Conservation (phyloP, 1,140 invertebrate genomes). For the Telenomus remus region DNA sequence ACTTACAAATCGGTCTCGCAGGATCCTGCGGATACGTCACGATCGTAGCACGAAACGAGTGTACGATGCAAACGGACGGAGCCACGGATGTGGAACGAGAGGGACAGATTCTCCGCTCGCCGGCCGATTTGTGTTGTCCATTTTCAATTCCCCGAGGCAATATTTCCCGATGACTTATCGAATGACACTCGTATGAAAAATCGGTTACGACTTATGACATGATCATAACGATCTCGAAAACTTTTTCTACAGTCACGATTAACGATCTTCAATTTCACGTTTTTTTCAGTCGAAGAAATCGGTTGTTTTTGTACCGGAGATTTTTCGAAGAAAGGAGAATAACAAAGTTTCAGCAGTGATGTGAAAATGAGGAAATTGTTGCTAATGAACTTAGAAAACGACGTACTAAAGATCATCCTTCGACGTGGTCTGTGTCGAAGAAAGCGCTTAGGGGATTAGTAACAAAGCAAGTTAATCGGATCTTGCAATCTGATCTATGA, state of each 20-base stretch:
- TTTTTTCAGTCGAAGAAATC: too few species aligned
- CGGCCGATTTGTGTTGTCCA: constrained; percentile 16
- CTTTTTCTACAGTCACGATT: constrained; percentile 12
- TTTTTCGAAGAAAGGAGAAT: too few species aligned
- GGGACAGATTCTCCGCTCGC: constrained; percentile 8
- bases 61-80: constrained; percentile 1
- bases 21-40: constrained; percentile 53
- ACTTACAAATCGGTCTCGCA: constrained; percentile 56
- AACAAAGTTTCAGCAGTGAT: too few species aligned
- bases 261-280: too few species aligned
- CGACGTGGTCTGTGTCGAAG: constrained; percentile 17
- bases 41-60: constrained; percentile 29
- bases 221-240: constrained; percentile 3
- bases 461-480: constrained; percentile 51
- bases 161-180: constrained; percentile 33
- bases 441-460: constrained; percentile 38
- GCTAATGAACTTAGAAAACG: constrained; percentile 34
- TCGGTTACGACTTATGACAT: neutral
- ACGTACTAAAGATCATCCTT: constrained; percentile 35
- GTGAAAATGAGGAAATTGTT: constrained; percentile 17
- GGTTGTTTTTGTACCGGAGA: too few species aligned
- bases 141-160: constrained; percentile 17
- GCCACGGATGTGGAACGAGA: neutral
- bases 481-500: constrained; percentile 57
- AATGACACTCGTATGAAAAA: constrained; percentile 27